These are phyloP conservation scores for Diplodus puntazzo DNA, from an alignment of 2,797 vertebrate genomes.

Conservation along the genomic window DNA sequence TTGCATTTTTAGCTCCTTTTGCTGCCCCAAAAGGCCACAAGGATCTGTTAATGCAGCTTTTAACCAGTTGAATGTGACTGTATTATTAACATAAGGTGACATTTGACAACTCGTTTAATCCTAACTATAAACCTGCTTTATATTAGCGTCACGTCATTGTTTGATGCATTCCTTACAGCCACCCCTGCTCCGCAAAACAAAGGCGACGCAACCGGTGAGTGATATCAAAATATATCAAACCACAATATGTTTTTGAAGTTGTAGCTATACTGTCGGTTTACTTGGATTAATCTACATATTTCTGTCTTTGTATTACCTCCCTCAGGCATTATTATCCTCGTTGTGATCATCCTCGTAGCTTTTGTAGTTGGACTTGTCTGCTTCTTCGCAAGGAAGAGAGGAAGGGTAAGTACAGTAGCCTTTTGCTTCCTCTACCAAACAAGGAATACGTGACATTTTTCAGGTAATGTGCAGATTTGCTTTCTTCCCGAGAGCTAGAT, in stretches of 20 bases:
- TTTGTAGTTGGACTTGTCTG: conserved; percentile 17
- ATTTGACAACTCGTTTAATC: neutral
- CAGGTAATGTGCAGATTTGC: neutral
- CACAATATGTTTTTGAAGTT: neutral
- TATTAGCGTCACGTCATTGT: neutral
- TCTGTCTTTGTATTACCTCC: neutral
- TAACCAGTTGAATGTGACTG: neutral
- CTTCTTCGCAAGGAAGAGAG: conserved; percentile 47
- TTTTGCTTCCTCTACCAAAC: neutral
- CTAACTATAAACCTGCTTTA: neutral
- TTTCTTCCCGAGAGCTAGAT: neutral
- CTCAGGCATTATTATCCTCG: conserved; percentile 67
- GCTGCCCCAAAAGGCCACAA: neutral
- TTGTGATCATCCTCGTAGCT: conserved; percentile 57
- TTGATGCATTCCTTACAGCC: neutral
- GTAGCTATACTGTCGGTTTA: neutral
- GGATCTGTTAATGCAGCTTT: neutral
- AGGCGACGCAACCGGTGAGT: conserved; percentile 37
- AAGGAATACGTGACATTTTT: neutral
- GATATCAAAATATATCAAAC: neutral
- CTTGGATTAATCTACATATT: neutral
- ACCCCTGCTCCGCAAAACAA: fast-evolving
- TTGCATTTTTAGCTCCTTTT: neutral
- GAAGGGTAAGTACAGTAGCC: conserved; percentile 65
- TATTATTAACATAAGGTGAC: neutral